A percentile compares a stretch with the other conserved stretches of the same genome.
phyloP scores from a whole-genome alignment of 2,888 invertebrate genomes.

The Seira ritae region DNA sequence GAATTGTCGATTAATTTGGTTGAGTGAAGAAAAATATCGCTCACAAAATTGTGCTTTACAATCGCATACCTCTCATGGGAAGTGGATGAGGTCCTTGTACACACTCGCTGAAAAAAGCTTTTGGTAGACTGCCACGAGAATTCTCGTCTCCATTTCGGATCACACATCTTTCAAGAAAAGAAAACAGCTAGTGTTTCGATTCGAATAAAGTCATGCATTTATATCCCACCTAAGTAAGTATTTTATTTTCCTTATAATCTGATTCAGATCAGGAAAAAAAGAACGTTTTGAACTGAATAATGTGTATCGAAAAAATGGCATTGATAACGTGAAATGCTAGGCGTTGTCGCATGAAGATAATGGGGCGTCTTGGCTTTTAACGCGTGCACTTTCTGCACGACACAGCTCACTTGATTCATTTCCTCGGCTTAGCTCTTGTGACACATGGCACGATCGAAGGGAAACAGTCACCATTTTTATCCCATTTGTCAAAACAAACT shows the following conservation, averaged over 20 bases:
- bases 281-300: neutral
- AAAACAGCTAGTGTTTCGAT: neutral
- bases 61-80: constrained; percentile 13
- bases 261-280: too few species aligned
- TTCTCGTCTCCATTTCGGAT: constrained; percentile 22
- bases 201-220: neutral
- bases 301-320: neutral
- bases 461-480: constrained; percentile 39
- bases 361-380: constrained; percentile 23
- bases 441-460: constrained; percentile 47
- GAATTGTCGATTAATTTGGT: constrained; percentile 46
- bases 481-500: constrained; percentile 56
- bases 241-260: neutral
- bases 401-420: constrained; percentile 32
- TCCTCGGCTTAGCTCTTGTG: constrained; percentile 25
- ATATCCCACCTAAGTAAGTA: too few species aligned
- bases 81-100: constrained; percentile 29
- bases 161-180: neutral
- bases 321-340: neutral
- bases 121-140: constrained; percentile 39
- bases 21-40: constrained; percentile 14
- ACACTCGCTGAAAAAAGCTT: constrained; percentile 6
- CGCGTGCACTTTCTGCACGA: constrained; percentile 4
- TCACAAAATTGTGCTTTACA: neutral
- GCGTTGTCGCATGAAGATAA: constrained; percentile 7